phyloP scores from a whole-genome alignment of 2,113 vertebrate species.

The Ginglymostoma cirratum region DNA sequence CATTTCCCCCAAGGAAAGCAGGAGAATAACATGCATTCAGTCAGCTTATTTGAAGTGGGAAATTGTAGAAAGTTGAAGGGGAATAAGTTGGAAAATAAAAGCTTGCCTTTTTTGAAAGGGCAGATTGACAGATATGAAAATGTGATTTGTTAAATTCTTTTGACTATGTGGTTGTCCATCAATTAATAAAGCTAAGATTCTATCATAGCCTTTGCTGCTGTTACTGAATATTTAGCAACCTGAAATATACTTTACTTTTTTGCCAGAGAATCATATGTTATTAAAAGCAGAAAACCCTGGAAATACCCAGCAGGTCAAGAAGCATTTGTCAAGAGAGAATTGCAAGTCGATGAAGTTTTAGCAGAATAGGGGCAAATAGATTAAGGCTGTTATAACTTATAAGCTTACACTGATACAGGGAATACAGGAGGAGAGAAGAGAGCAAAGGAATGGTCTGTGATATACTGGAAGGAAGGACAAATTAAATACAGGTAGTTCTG shows the following conservation, averaged over 20 bases:
- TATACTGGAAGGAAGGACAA: neutral
- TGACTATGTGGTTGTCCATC: neutral
- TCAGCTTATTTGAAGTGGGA: neutral
- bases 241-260: neutral
- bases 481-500: neutral
- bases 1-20: neutral
- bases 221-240: neutral
- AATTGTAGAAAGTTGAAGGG: neutral
- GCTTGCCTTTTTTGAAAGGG: neutral
- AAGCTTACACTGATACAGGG: neutral
- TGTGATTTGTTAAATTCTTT: neutral
- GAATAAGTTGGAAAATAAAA: neutral
- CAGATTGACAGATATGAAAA: neutral
- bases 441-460: neutral
- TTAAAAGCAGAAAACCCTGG: neutral
- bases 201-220: neutral
- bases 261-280: neutral
- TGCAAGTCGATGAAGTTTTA: neutral
- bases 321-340: neutral
- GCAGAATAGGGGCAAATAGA: neutral
- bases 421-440: neutral
- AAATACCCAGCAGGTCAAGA: neutral
- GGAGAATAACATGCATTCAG: neutral
- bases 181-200: neutral
- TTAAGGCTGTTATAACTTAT: neutral